Evolutionary conservation across 2,113 vertebrate species (phyloP).

Genomic region (Atrichornis clamosus): DNA sequence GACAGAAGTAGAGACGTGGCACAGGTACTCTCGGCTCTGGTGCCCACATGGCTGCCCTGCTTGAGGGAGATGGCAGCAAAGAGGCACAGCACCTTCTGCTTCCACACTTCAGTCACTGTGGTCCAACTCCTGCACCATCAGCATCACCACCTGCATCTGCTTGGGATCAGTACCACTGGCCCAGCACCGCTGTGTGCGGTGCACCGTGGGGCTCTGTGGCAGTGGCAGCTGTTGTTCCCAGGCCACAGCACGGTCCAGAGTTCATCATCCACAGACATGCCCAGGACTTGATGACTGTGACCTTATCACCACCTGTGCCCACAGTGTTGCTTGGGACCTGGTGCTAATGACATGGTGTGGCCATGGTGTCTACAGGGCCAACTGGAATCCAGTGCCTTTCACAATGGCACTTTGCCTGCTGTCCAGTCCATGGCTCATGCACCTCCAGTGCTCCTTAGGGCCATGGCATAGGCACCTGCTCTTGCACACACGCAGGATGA

Average conservation of each 20-base stretch:
- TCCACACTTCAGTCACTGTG: neutral
- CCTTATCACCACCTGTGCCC: fast-evolving
- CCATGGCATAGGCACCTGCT: neutral
- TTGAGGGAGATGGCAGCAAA: neutral
- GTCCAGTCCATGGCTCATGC: neutral
- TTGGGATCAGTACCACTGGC: fast-evolving
- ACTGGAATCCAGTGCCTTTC: neutral
- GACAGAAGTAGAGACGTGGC: neutral
- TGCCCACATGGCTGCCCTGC: neutral
- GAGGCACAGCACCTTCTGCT: neutral
- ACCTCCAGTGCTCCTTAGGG: neutral
- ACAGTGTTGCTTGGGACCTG: neutral
- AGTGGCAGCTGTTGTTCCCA: fast-evolving
- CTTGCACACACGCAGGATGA: neutral
- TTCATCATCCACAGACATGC: fast-evolving
- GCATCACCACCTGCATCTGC: neutral
- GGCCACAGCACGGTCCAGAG: fast-evolving
- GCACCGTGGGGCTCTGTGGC: fast-evolving
- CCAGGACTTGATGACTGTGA: neutral
- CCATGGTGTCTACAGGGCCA: neutral
- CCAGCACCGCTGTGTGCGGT: fast-evolving
- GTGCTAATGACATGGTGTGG: fast-evolving
- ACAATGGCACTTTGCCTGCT: fast-evolving
- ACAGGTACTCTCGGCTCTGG: neutral
- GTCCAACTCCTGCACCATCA: neutral